These are phyloP conservation scores for Enteromius trimaculatus DNA, from an alignment of 2,797 vertebrate species.

Conservation along the genomic window DNA sequence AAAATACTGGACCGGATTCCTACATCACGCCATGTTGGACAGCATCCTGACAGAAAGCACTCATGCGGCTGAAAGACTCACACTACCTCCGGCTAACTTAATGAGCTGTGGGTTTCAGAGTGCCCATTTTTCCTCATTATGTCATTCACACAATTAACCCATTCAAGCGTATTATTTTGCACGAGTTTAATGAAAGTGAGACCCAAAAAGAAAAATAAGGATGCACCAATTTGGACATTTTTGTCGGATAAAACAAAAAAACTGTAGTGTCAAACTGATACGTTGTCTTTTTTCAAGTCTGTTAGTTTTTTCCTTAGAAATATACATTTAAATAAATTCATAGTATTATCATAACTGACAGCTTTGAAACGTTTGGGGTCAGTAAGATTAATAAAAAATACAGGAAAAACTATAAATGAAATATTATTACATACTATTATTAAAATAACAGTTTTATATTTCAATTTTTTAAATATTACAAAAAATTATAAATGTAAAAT, in stretches of 20 bases:
- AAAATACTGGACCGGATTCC: constrained; percentile 28
- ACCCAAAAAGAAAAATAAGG: constrained; percentile 9
- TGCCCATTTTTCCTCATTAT: constrained; percentile 44
- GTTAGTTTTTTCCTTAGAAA: neutral
- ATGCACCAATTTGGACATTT: neutral
- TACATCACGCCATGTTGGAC: constrained; percentile 1
- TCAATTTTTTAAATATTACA: neutral
- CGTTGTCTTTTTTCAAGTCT: neutral
- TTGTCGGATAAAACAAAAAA: neutral
- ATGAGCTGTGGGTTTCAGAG: constrained; percentile 39
- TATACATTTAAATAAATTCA: neutral
- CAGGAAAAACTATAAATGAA: neutral
- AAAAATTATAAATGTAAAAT: neutral
- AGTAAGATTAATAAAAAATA: neutral
- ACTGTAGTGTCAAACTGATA: neutral
- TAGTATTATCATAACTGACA: neutral
- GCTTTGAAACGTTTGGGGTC: neutral
- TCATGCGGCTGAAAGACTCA: constrained; percentile 26
- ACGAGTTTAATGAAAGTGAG: neutral
- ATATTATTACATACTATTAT: neutral
- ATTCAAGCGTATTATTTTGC: constrained; percentile 13
- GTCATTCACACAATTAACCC: constrained; percentile 38
- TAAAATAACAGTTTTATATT: neutral
- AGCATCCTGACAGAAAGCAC: constrained; percentile 26
- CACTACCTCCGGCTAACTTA: constrained; percentile 29